Evolutionary conservation across 2,888 invertebrate genomes (phyloP).

Genomic region (Heliconius ismenius): DNA sequence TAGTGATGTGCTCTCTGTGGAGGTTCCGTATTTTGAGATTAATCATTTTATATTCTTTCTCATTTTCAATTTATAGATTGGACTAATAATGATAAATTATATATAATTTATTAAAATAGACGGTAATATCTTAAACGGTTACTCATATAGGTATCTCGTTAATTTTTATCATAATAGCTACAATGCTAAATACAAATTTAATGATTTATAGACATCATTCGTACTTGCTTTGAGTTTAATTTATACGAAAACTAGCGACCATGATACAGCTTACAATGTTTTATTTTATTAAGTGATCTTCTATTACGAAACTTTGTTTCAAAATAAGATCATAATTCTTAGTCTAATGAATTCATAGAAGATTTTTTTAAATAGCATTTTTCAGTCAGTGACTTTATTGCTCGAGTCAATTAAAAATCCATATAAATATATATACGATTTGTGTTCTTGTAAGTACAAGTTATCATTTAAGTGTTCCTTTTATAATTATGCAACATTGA

Average conservation of each 20-base stretch:
- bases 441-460: not conserved
- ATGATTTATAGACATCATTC: not conserved
- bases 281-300: slow-evolving; percentile 33
- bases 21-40: slow-evolving; percentile 15
- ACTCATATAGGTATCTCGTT: too few relatives aligned
- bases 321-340: slow-evolving; percentile 17
- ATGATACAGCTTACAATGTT: slow-evolving; percentile 38
- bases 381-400: not conserved
- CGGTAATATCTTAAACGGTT: too few relatives aligned
- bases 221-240: slow-evolving; percentile 28
- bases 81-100: not conserved
- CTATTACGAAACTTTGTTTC: slow-evolving; percentile 30
- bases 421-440: not conserved
- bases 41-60: not conserved
- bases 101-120: too few relatives aligned
- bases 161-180: too few relatives aligned
- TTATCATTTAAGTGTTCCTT: not conserved
- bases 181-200: not conserved
- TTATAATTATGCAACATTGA: too few relatives aligned
- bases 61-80: not conserved
- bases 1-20: not conserved
- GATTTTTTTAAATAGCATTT: not conserved
- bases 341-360: not conserved
- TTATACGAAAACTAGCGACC: slow-evolving; percentile 31
- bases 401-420: not conserved